Evolutionary conservation across 1,140 invertebrate species (phyloP), one percentile per base, ranked within the genome.

Genomic region (Drosophila tani): DNA sequence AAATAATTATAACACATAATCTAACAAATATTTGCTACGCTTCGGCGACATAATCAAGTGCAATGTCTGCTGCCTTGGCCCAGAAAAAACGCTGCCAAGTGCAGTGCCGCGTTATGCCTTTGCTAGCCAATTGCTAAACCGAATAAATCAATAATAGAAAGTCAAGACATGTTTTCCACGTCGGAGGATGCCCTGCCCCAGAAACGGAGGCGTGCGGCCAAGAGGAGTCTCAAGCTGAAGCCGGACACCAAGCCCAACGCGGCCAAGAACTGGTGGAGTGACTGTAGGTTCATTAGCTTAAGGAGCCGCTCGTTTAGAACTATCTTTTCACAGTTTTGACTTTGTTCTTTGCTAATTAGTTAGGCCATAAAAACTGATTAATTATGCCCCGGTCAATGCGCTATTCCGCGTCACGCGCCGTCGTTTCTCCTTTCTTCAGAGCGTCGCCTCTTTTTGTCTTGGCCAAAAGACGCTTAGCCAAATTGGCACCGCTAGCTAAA

Each of bases 311-410:
- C 32, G 57, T 55, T 67, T 63, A 53, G 46, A 43, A 47, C 65
- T 40, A 69, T 35, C 40, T 77, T 43, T 17, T 19, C 17, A 29
- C 21, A 38, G 45, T 56, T 79, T 53, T 29, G 51, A 49, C 58
- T 63, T 53, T n/a, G 53, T 76, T 81, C 43, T 62, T 50, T 51
- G 63, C 68, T 69, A 88, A 85, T 81, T 91, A 79, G 76, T 57
- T 82, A 59, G 75, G 63, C 63, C 79, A 85, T 82, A 75, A 82
- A 86, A 82, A 78, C 60, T 86, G 79, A 86, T 86, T 86, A 82
- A 86, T 86, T 90, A 82, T 82, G 68, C 32, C 40, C 24, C 80
- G 83, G 84, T 88, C 85, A 88, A 90, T 90, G 85, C 75, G 85
- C 75, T 79, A 82, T 38, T 51, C 50, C 69, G 75, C 82, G 79